Evolutionary conservation across 1,140 invertebrate genomes (phyloP).

Genomic region (Ladona fulva): DNA sequence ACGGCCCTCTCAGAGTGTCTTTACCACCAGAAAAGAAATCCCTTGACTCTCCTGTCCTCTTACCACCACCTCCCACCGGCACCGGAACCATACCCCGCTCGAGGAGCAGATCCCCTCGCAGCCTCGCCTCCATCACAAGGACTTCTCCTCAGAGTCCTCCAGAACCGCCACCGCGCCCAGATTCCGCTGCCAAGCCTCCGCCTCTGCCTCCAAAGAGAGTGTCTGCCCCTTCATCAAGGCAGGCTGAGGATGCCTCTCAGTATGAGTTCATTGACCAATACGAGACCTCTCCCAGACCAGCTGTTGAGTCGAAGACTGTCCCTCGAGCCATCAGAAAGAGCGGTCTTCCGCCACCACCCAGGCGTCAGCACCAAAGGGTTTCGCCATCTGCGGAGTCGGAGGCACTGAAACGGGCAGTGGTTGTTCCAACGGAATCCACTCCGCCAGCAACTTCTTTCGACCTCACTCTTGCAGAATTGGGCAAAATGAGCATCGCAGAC

Average conservation of each 20-base stretch:
- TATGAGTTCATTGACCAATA: slow-evolving; percentile 52
- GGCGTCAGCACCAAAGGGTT: slow-evolving; percentile 38
- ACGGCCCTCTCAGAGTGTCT: slow-evolving; percentile 54
- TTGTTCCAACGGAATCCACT: slow-evolving; percentile 39
- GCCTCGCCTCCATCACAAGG: slow-evolving; percentile 24
- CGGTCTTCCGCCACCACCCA: slow-evolving; percentile 27
- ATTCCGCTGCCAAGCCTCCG: slow-evolving; percentile 56
- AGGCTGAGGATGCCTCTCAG: slow-evolving; percentile 35
- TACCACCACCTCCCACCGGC: slow-evolving; percentile 24
- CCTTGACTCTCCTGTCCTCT: slow-evolving; percentile 22
- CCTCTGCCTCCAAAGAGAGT: slow-evolving; percentile 77
- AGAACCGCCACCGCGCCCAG: slow-evolving; percentile 58
- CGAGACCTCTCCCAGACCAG: slow-evolving; percentile 33
- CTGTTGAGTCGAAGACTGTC: slow-evolving; percentile 7
- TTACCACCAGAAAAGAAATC: slow-evolving; percentile 50
- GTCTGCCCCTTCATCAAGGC: neutral
- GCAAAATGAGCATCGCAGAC: slow-evolving; percentile 68
- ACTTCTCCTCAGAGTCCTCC: slow-evolving; percentile 46
- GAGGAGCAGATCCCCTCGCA: neutral
- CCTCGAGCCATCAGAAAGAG: no score
- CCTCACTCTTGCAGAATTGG: slow-evolving; percentile 70
- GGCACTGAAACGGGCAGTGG: slow-evolving; percentile 32
- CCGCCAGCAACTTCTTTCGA: slow-evolving; percentile 35
- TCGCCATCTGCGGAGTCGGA: slow-evolving; percentile 49
- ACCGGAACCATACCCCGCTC: neutral